phyloP scores from a whole-genome alignment of 2,113 vertebrate genomes.

The Morone saxatilis region DNA sequence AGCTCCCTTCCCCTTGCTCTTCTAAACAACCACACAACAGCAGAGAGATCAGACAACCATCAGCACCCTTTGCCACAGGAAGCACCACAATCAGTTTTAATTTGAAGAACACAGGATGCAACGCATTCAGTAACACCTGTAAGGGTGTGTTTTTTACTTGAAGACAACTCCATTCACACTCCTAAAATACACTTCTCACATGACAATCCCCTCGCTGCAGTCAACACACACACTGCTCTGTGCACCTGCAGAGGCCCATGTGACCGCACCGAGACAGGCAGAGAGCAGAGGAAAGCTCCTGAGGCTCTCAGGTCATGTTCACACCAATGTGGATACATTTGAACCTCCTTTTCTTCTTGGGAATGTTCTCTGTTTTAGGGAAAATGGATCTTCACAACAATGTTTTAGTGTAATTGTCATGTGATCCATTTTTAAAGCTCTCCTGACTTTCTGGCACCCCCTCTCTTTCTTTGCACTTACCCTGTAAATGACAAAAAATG shows the following conservation, averaged over 20 bases:
- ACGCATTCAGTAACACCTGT: background rate
- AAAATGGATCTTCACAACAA: background rate
- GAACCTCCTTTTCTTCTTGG: background rate
- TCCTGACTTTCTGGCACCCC: too few relatives aligned
- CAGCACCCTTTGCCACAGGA: background rate
- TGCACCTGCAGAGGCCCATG: constrained; percentile 7
- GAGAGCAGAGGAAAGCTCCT: background rate
- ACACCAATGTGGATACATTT: background rate
- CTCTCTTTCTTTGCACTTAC: background rate
- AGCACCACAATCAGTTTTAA: background rate
- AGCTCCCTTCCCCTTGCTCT: background rate
- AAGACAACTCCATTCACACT: background rate
- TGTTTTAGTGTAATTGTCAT: background rate
- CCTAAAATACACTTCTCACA: too few relatives aligned
- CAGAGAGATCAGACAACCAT: background rate
- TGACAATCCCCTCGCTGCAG: background rate
- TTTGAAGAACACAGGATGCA: background rate
- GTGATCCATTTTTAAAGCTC: background rate
- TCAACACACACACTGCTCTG: background rate
- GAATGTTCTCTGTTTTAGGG: background rate
- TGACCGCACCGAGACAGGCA: constrained; percentile 1
- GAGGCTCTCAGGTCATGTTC: background rate
- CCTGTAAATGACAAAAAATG: background rate
- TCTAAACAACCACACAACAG: background rate
- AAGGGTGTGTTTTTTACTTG: background rate